Conservation (phyloP, 2,888 invertebrate genomes). For the Drosophila suboccidentalis region DNA sequence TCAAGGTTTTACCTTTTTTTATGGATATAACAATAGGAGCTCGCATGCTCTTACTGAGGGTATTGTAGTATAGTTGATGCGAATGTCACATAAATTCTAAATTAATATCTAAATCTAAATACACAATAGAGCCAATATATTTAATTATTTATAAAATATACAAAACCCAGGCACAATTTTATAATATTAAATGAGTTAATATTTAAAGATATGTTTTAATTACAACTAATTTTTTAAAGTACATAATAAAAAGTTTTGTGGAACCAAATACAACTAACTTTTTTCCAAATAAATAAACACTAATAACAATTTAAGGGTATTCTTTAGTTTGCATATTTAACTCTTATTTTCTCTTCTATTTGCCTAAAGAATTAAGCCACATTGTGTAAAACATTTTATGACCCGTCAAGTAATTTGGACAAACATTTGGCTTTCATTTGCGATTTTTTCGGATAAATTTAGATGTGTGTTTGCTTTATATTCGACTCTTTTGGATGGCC, state of each 20-base stretch:
- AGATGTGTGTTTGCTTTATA: conserved; percentile 4
- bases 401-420: conserved; percentile 41
- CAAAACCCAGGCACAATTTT: too few relatives aligned
- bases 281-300: not conserved
- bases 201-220: too few relatives aligned
- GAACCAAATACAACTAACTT: not conserved
- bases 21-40: conserved; percentile 7
- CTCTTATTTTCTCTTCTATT: conserved; percentile 1
- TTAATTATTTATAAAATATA: too few relatives aligned
- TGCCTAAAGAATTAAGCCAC: conserved; percentile 25
- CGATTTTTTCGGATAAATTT: conserved; percentile 42
- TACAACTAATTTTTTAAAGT: too few relatives aligned
- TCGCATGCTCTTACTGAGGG: not conserved
- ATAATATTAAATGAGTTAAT: too few relatives aligned
- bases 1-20: conserved; percentile 16
- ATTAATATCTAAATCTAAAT: too few relatives aligned
- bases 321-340: not conserved
- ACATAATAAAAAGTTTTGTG: too few relatives aligned
- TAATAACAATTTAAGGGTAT: not conserved
- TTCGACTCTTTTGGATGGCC: not conserved
- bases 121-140: too few relatives aligned
- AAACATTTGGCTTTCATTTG: conserved; percentile 41
- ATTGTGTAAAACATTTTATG: conserved; percentile 45
- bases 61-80: not conserved
- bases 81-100: not conserved